Evolutionary conservation across 2,888 invertebrate species (phyloP), one percentile per base, ranked within the genome.

Genomic region (Glomeris marginata): DNA sequence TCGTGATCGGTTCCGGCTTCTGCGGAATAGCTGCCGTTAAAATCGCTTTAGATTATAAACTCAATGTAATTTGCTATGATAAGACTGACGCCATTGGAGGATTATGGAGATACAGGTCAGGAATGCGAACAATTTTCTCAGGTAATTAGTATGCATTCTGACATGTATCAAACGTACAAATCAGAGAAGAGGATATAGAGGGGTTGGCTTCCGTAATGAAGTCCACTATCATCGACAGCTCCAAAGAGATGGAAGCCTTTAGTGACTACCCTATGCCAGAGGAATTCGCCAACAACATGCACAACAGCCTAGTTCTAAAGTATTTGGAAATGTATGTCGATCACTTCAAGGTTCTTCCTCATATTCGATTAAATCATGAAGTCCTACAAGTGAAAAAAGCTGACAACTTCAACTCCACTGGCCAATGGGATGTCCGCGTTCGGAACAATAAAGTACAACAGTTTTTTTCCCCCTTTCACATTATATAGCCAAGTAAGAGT

Each of bases 211-310:
- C 63, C 3, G 65, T 65, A 11, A 66, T 64, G 60, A 59, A 63
- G 36, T 58, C 60, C 6, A 66, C 69, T 1, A 60, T 66, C 18
- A 68, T 66, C 54, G 69, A 68, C 56, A 63, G 64, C 5, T 63
- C 62, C 47, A 69, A 69, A 54, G 66, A 64, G 52, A 60, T 68
- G 58, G 62, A 59, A 8, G 60, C 66, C 6, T 64, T 62, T 54
- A 64, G 64, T 45, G 65, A 72, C 58, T 71, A 69, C 56, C 70
- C 70, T 1, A 65, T 50, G 10, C 69, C 69, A 1, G 57, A 60
- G 35, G 58, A 68, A 10, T 67, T 62, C 52, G 66, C 71, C 6
- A 67, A 66, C 51, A 72, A 65, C 58, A 65, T 72, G 64, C 68
- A 67, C 49, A 68, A 71, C 55, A 54, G 52, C 42, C 59, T 63